Evolutionary conservation across 2,888 invertebrate genomes (phyloP).

Genomic region (Plebejus anna): DNA sequence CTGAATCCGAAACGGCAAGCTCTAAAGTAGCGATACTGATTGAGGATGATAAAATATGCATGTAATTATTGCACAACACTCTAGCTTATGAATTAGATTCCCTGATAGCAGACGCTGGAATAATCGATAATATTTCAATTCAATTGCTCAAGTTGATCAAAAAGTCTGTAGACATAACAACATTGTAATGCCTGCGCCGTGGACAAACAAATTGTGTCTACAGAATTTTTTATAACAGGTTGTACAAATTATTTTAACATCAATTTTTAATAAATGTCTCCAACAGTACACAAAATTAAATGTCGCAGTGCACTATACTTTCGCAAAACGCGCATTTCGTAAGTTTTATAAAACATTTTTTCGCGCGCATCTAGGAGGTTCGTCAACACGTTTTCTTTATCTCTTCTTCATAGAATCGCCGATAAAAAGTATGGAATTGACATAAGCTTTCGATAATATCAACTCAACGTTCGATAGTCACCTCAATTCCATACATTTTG

Average conservation of each 20-base stretch:
- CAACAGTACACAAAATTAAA: not conserved
- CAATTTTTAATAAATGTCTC: not conserved
- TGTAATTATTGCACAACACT: no score
- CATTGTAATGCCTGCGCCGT: no score
- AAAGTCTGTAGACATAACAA: no score
- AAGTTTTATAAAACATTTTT: not conserved
- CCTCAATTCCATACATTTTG: not conserved
- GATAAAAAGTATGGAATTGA: no score
- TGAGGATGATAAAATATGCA: no score
- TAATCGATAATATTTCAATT: not conserved
- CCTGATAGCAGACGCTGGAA: not conserved
- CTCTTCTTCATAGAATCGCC: no score
- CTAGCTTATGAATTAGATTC: not conserved
- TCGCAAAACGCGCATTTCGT: not conserved
- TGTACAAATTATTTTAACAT: not conserved
- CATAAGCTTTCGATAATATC: no score
- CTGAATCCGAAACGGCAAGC: no score
- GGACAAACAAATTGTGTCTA: not conserved
- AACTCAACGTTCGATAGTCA: no score
- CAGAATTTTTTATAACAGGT: no score
- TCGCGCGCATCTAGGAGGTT: not conserved
- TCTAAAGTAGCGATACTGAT: no score
- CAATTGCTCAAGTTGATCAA: not conserved
- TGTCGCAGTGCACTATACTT: slow-evolving; percentile 11
- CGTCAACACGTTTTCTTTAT: not conserved